Percentiles rank a stretch among this genome's conserved stretches.
These are phyloP conservation scores for Scyliorhinus canicula DNA, from an alignment of 2,797 vertebrate genomes.

Conservation along the genomic window DNA sequence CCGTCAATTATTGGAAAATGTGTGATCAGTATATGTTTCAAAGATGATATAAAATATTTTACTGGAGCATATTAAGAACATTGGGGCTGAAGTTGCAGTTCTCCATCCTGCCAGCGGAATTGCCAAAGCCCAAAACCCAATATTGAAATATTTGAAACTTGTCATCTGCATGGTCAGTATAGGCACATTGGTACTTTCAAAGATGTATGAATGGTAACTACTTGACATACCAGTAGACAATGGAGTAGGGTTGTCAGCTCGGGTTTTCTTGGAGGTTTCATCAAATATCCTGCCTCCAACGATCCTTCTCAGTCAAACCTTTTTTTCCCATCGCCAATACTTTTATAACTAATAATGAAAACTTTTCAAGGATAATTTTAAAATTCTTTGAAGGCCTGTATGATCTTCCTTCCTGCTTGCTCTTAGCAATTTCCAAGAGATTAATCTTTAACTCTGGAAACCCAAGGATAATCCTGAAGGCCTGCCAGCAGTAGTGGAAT, in stretches of 20 bases:
- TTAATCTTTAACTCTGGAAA: not conserved
- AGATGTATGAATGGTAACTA: not conserved
- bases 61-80: not conserved
- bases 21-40: not conserved
- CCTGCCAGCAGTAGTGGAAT: not conserved
- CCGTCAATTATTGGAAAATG: not conserved
- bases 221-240: not conserved
- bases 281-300: not conserved
- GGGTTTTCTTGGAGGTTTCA: not conserved
- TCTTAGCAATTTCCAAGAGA: not conserved
- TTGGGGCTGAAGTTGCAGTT: not conserved
- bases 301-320: not conserved
- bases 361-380: not conserved
- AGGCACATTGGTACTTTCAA: not conserved
- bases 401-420: not conserved
- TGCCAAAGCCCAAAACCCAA: not conserved
- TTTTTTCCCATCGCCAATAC: not conserved
- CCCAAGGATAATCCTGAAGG: not conserved
- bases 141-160: not conserved
- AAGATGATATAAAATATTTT: not conserved
- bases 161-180: not conserved
- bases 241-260: not conserved
- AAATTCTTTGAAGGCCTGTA: not conserved
- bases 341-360: not conserved
- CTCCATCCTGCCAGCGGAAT: not conserved